Evolutionary conservation across 2,797 vertebrate genomes (phyloP).

Genomic region (Sebastes oblongus): DNA sequence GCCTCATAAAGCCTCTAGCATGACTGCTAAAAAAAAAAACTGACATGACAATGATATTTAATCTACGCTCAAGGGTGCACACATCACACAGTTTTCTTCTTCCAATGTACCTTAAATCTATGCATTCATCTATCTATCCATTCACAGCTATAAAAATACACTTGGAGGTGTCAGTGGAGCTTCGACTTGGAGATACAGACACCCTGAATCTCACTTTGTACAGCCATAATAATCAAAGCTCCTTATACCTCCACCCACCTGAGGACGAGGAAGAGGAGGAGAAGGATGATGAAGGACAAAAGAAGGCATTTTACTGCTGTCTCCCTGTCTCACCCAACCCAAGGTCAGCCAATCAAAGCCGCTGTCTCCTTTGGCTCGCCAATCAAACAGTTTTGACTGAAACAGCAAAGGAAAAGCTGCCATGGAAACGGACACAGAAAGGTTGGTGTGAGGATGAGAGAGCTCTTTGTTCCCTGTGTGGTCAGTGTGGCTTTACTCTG

Average conservation of each 20-base stretch:
- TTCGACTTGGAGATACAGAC: constrained; percentile 35
- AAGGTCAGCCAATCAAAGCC: constrained; percentile 52
- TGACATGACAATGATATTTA: neutral
- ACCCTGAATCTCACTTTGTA: constrained; percentile 63
- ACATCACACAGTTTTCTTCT: neutral
- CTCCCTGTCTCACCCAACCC: constrained; percentile 6
- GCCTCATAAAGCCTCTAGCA: neutral
- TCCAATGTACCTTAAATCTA: neutral
- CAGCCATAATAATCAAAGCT: constrained; percentile 44
- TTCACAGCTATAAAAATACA: constrained; percentile 35
- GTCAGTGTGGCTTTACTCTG: constrained; percentile 18
- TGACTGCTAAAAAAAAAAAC: neutral
- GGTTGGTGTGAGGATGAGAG: constrained; percentile 57
- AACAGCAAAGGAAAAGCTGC: constrained; percentile 44
- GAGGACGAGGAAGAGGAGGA: constrained; percentile 16
- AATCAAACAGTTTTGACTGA: constrained; percentile 59
- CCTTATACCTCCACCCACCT: constrained; percentile 40
- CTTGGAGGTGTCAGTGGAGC: constrained; percentile 52
- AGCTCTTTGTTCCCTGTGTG: constrained; percentile 15
- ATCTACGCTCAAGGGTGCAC: neutral
- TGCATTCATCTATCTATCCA: neutral
- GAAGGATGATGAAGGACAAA: constrained; percentile 6
- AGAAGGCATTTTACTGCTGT: constrained; percentile 66
- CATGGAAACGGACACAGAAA: constrained; percentile 54
- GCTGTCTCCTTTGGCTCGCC: constrained; percentile 71